Conservation (phyloP, 2,797 vertebrate genomes). For the Coccyzus lansbergi region DNA sequence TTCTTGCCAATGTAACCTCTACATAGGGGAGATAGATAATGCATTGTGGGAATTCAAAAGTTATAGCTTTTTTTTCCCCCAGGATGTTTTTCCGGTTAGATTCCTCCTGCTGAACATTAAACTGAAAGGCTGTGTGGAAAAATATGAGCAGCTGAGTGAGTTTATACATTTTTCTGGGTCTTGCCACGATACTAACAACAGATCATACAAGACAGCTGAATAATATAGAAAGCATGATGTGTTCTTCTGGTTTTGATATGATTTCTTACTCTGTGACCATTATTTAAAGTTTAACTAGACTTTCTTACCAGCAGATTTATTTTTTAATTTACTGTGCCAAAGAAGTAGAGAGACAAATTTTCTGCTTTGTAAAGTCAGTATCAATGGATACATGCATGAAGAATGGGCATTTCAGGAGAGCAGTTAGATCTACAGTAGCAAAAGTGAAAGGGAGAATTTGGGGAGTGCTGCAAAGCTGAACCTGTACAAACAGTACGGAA, state of each 20-base stretch:
- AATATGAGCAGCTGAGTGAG: background rate
- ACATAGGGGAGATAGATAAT: background rate
- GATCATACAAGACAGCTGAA: background rate
- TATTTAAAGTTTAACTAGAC: background rate
- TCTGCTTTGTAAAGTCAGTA: background rate
- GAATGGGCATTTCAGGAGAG: background rate
- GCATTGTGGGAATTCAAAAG: background rate
- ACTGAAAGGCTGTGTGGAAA: background rate
- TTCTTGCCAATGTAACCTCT: background rate
- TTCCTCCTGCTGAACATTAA: background rate
- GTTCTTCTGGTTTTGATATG: background rate
- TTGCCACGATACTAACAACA: background rate
- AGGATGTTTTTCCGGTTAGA: background rate
- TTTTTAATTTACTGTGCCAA: background rate
- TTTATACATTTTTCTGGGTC: background rate
- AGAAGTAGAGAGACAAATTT: background rate
- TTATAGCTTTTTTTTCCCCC: rapidly evolving
- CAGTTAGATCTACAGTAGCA: background rate
- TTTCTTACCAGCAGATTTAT: background rate
- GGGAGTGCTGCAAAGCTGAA: background rate
- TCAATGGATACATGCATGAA: rapidly evolving
- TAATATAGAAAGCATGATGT: background rate
- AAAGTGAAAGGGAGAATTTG: background rate
- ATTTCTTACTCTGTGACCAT: background rate
- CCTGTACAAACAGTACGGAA: rapidly evolving